Conservation (phyloP, 2,797 vertebrate species). For the Alfaro cultratus region DNA sequence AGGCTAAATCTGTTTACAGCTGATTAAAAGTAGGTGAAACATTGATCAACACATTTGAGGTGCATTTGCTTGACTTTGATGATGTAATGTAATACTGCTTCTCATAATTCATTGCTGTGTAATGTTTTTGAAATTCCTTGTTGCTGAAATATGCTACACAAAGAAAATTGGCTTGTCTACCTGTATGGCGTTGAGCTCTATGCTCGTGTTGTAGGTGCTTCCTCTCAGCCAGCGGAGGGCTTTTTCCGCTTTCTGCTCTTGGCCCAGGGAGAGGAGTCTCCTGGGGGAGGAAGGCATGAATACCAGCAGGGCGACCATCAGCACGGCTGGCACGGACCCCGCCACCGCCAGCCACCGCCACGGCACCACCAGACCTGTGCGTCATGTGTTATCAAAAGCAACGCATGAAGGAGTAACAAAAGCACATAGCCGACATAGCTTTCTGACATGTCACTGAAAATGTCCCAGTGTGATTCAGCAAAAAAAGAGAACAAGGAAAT, state of each 20-base stretch:
- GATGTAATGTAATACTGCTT: too few relatives aligned
- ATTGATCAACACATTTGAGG: too few relatives aligned
- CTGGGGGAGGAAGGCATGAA: constrained; percentile 94
- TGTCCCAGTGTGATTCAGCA: neutral
- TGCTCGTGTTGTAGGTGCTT: constrained; percentile 66
- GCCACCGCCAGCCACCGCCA: constrained; percentile 94
- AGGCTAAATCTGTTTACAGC: too few relatives aligned
- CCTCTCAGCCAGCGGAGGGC: constrained; percentile 90
- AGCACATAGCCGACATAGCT: neutral
- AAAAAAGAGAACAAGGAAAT: too few relatives aligned
- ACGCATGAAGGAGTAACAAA: neutral
- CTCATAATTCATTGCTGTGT: too few relatives aligned
- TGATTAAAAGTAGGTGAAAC: too few relatives aligned
- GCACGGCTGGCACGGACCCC: constrained; percentile 84
- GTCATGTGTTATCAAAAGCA: neutral
- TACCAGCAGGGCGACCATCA: constrained; percentile 86
- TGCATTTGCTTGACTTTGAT: too few relatives aligned
- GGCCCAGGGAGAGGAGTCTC: constrained; percentile 87
- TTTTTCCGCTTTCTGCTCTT: constrained; percentile 77
- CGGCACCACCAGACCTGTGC: constrained; percentile 83
- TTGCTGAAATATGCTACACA: too few relatives aligned
- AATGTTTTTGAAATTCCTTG: too few relatives aligned
- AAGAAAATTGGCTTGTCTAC: constrained; percentile 60
- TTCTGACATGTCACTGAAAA: neutral
- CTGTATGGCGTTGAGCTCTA: constrained; percentile 83